Evolutionary conservation across 1,140 invertebrate genomes (phyloP), one percentile per base, ranked within the genome.

Genomic region (Eulimnadia texana): DNA sequence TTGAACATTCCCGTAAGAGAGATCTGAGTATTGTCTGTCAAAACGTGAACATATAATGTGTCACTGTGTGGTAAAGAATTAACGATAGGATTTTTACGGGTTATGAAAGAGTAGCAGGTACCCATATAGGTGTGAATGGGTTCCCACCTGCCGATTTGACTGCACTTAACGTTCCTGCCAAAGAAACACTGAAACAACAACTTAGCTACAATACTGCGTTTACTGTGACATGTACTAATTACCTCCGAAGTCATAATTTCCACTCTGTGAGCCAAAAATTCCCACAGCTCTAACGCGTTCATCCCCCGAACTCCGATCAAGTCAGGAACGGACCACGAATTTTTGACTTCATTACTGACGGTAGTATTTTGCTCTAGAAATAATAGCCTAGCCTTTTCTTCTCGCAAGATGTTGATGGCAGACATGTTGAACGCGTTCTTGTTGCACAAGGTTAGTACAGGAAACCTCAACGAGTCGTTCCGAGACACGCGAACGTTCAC

Each of bases 401-500:
- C 28, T 22, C 33, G 42, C 13, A 27, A 47, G n/a, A 27, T 20
- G 24, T 19, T 29, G 27, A 52, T 42, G 60, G 50, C 51, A 52
- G 42, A 67, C 58, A 57, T 27, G 60, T 67, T 68, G 54, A 64
- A 66, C 11, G 19, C 49, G 55, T 68, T 68, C 53, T 68, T 68
- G 58, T 68, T 68, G 62, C 67, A 68, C 19, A 68, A 49, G 13
- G 66, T 65, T 20, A 68, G 52, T 22, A 65, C 58, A 11, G 67
- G 67, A 52, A 68, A 68, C 58, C 54, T 63, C 6, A 68, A 60
- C 28, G 66, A 60, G 24, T 64, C 64, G 57, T 67, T 68, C 20
- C 61, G 60, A 3, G 62, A 67, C 28, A 67, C 66, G 11, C 66
- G 62, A 16, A 68, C 67, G 52, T 67, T 67, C 61, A 68, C 66